Conservation (phyloP, 1,140 invertebrate genomes). For the Drosophila takahashii region DNA sequence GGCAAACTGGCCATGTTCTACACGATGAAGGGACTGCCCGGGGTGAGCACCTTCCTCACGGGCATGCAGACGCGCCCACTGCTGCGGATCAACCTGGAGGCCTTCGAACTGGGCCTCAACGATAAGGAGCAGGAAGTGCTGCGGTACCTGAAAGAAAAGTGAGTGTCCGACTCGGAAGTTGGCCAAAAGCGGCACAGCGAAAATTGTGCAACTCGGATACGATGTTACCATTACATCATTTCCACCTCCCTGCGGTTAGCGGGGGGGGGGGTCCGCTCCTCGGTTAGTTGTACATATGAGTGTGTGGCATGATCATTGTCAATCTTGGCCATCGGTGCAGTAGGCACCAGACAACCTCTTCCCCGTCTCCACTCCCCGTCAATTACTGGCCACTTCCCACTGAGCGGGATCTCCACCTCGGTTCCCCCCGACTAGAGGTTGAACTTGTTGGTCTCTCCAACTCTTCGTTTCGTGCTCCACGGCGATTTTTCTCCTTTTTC, state of each 20-base stretch:
- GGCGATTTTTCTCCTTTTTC: constrained; percentile 15
- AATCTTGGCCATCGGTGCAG: constrained; percentile 81
- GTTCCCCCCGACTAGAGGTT: constrained; percentile 13
- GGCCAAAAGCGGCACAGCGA: constrained; percentile 49
- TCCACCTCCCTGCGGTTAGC: constrained; percentile 44
- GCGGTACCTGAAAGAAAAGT: constrained; percentile 88
- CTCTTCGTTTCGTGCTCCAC: constrained; percentile 12
- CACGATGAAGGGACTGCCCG: constrained; percentile 85
- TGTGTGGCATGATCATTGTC: constrained; percentile 72
- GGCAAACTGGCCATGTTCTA: constrained; percentile 90
- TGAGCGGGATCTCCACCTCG: not conserved
- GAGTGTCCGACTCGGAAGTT: constrained; percentile 84
- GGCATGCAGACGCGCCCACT: constrained; percentile 89
- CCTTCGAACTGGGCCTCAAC: constrained; percentile 87
- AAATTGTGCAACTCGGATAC: constrained; percentile 84
- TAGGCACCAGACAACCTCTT: constrained; percentile 53
- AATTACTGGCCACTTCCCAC: constrained; percentile 20
- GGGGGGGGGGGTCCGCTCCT: constrained; percentile 25
- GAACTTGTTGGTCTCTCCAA: constrained; percentile 61
- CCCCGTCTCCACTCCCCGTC: constrained; percentile 1
- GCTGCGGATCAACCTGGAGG: constrained; percentile 87
- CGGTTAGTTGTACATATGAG: constrained; percentile 15
- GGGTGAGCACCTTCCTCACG: constrained; percentile 88
- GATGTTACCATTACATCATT: constrained; percentile 76
- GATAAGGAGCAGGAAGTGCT: constrained; percentile 87